Evolutionary conservation across 1,140 invertebrate species (phyloP).

Genomic region (Phortica variegata): DNA sequence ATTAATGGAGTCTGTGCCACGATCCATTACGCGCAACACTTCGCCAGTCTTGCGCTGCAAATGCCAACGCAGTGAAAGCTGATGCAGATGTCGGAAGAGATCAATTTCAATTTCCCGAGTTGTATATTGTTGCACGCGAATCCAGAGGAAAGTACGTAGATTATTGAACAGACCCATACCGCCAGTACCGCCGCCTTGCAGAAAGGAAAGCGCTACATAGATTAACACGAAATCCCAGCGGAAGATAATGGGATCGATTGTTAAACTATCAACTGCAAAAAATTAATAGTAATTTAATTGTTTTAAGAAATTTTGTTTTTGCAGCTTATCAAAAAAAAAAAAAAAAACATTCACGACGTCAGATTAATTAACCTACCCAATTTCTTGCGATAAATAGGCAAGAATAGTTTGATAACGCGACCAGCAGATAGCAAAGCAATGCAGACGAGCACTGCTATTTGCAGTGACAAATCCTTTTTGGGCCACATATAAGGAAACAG

Average conservation of each 20-base stretch:
- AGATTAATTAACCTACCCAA: slow-evolving; percentile 74
- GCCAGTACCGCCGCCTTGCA: slow-evolving; percentile 89
- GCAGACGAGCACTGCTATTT: slow-evolving; percentile 83
- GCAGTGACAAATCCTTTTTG: slow-evolving; percentile 73
- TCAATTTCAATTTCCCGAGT: slow-evolving; percentile 86
- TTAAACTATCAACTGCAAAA: slow-evolving; percentile 75
- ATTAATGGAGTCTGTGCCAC: slow-evolving; percentile 93
- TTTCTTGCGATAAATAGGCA: slow-evolving; percentile 90
- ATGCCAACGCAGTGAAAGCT: slow-evolving; percentile 86
- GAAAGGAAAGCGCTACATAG: slow-evolving; percentile 85
- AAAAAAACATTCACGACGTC: slow-evolving; percentile 2
- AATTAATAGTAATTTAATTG: slow-evolving; percentile 21
- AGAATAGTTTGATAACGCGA: slow-evolving; percentile 87
- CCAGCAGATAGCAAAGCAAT: slow-evolving; percentile 75
- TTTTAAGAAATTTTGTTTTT: slow-evolving; percentile 7
- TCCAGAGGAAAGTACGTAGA: slow-evolving; percentile 89
- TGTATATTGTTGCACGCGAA: slow-evolving; percentile 92
- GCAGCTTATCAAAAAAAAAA: neutral
- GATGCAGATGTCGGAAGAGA: slow-evolving; percentile 84
- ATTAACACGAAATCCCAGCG: slow-evolving; percentile 88
- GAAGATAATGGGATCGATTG: slow-evolving; percentile 62
- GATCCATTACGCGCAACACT: slow-evolving; percentile 90
- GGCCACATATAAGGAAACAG: slow-evolving; percentile 95
- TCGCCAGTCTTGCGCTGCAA: slow-evolving; percentile 91
- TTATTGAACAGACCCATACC: slow-evolving; percentile 93